Percentiles rank a stretch among this genome's conserved stretches.
Evolutionary conservation across 2,113 vertebrate species (phyloP).

Genomic region (Bombycilla garrulus): DNA sequence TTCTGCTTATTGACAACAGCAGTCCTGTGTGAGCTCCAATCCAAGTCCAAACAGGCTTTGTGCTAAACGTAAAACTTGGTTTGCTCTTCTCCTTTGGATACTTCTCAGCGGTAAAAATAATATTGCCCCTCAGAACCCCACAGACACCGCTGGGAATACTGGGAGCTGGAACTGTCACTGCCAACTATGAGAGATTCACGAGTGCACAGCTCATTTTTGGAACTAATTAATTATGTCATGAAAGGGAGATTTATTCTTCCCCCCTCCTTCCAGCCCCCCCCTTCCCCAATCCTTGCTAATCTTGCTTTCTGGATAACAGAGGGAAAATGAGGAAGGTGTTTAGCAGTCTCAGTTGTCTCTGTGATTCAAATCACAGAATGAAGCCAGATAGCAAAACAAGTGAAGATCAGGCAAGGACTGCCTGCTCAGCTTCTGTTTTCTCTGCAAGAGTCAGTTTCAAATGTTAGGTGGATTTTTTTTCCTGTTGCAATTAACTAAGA

Average conservation of each 20-base stretch:
- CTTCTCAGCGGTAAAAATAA: not conserved
- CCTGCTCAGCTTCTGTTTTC: slow-evolving; percentile 26
- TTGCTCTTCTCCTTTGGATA: not conserved
- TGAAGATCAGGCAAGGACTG: slow-evolving; percentile 23
- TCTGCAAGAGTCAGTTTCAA: slow-evolving; percentile 80
- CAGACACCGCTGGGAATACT: not conserved
- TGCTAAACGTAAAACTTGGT: not conserved
- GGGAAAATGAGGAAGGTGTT: slow-evolving; percentile 25
- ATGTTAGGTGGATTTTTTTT: slow-evolving; percentile 70
- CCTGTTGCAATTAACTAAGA: slow-evolving; percentile 78
- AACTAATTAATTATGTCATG: slow-evolving; percentile 46
- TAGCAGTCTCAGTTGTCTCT: slow-evolving; percentile 32
- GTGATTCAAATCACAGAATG: slow-evolving; percentile 54
- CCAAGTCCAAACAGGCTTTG: not conserved
- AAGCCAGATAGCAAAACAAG: slow-evolving; percentile 63
- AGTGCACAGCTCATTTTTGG: not conserved
- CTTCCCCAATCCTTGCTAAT: slow-evolving; percentile 46
- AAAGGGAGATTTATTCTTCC: slow-evolving; percentile 41
- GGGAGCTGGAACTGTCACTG: not conserved
- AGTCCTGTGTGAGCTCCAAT: not conserved
- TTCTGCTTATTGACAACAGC: not conserved
- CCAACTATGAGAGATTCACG: not conserved
- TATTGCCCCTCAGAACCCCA: not conserved
- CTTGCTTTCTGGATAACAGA: slow-evolving; percentile 59
- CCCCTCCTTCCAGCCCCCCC: not conserved